Base-by-base conservation (phyloP, 2,888 invertebrate genomes). In the Neelides folsomi region DNA sequence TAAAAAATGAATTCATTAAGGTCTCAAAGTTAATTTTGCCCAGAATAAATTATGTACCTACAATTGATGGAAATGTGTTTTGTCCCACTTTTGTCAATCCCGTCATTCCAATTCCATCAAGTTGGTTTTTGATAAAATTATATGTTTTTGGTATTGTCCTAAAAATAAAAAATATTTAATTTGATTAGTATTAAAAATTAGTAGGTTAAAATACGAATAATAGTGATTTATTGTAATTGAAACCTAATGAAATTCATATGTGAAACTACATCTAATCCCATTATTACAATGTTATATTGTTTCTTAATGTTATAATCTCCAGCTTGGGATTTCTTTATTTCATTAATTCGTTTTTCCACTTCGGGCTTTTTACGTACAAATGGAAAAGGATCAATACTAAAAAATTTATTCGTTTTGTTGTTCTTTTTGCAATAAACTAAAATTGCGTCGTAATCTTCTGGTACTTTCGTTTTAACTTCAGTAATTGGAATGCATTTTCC, bases 71-170 rank as follows among this genome's bases (percentile, higher is more conserved):
- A 68, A 86, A 92, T 0, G 93, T 92, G 69, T 93, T 94, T 69
- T 94, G 93, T 2, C 81, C 94, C 8, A 94, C 84, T 76, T 93
- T 94, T 68, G 86, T 90, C 70, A 88, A 92, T 5, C 93, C 94
- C 60, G 82, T 70, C 68, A 94, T 75, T 68, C 88, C 88, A 47
- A 86, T 76, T 38, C 82, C 81, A 12, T 76, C 76, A 55, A 84
- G 72, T 44, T 68, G 56, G 13, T 77, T 70, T 53, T 76, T 72
- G 47, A 88, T 72, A 61, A 75, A 78, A 1, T 73, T 68, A 15
- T 77, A 71, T 0, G 86, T 86, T 65, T 75, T 76, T 0, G 83
- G 83, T 83, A 92, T 83, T 15, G 19, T 19, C 7, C 27, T 27
- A 27, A 27, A 27, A 27, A 27, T 5, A 7, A 27, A 27, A n/a